Conservation (phyloP, 2,888 invertebrate species). For the Drosophila fulvimacula region DNA sequence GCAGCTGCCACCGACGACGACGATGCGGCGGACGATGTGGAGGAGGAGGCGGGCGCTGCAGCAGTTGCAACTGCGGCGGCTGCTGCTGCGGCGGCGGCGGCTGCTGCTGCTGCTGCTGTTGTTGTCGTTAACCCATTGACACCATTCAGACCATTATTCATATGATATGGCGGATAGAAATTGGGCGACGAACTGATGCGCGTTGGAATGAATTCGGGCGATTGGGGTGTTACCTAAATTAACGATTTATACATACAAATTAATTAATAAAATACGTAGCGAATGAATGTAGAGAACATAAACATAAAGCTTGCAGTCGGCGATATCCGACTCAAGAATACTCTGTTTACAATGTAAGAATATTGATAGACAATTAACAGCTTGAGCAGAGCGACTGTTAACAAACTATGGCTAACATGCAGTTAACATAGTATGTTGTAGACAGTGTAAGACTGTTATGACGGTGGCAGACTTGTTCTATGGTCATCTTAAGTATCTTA, state of each 20-base stretch:
- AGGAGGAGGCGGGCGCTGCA: constrained; percentile 31
- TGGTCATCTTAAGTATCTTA: too few species aligned
- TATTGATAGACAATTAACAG: not conserved
- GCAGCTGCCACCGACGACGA: constrained; percentile 20
- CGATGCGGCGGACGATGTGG: constrained; percentile 3
- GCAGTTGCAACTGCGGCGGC: constrained; percentile 47
- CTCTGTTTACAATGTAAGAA: constrained; percentile 1
- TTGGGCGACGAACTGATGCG: constrained; percentile 84
- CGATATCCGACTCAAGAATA: not conserved
- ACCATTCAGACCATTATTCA: constrained; percentile 82
- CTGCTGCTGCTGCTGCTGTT: constrained; percentile 56
- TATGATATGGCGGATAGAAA: constrained; percentile 84
- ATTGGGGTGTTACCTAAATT: constrained; percentile 85
- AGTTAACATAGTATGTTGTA: too few species aligned
- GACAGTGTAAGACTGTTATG: not conserved
- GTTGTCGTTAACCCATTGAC: constrained; percentile 75
- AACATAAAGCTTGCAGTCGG: not conserved
- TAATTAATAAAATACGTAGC: not conserved
- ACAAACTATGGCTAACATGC: not conserved
- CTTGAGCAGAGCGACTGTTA: not conserved
- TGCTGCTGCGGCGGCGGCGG: constrained; percentile 54
- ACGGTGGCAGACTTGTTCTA: not conserved
- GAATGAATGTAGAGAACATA: not conserved
- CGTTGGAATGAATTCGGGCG: constrained; percentile 86
- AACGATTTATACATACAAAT: not conserved